Evolutionary conservation across 35 echinoderm and acorn worm species (phyloP).

Genomic region (Amphiura filiformis): DNA sequence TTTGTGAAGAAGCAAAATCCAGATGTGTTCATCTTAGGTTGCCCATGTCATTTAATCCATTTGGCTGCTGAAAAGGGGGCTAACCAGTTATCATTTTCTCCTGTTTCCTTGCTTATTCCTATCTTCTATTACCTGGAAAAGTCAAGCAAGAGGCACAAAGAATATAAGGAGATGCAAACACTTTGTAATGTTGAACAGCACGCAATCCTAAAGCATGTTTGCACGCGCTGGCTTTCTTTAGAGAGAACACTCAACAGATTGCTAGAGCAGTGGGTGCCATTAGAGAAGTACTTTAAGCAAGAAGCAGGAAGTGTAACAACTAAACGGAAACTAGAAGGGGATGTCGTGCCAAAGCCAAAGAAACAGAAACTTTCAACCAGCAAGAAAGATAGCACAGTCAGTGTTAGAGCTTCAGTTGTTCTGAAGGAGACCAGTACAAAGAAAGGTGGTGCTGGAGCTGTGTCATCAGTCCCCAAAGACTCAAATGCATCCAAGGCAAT

Average conservation of each 20-base stretch:
- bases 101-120: conserved; percentile 45
- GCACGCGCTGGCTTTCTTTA: conserved; percentile 48
- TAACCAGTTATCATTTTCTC: conserved; percentile 15
- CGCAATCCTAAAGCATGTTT: conserved; percentile 40
- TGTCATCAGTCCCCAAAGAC: no score
- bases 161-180: conserved; percentile 38
- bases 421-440: no score
- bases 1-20: conserved; percentile 19
- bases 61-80: conserved; percentile 53
- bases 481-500: no score
- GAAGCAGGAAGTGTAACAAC: conserved; percentile 21
- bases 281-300: conserved; percentile 25
- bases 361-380: no score
- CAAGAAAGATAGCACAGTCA: no score
- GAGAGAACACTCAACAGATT: conserved; percentile 34
- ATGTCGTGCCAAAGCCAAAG: conserved; percentile 2
- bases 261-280: conserved; percentile 40
- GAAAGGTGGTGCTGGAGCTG: no score
- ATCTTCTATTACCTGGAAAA: conserved; percentile 63
- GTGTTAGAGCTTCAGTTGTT: no score
- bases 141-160: conserved; percentile 54
- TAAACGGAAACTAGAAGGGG: neutral
- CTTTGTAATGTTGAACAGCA: conserved; percentile 27
- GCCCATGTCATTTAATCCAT: conserved; percentile 69
- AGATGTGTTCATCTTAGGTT: conserved; percentile 52